A percentile compares a stretch with the other conserved stretches of the same genome.
Evolutionary conservation across 2,888 invertebrate genomes (phyloP).

Genomic region (Archaeoteleia sp.): DNA sequence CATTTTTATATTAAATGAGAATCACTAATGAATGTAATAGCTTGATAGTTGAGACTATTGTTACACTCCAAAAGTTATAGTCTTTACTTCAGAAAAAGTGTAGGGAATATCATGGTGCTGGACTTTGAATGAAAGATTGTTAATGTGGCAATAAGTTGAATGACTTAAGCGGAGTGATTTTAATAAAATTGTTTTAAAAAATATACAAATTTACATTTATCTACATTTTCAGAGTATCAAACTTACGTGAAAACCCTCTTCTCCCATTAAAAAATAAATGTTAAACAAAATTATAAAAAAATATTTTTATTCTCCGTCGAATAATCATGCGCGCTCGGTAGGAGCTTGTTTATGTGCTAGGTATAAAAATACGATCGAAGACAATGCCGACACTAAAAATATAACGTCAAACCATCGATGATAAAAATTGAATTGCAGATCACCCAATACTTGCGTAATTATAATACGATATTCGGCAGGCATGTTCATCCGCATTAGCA

Average conservation of each 20-base stretch:
- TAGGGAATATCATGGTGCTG: conserved; percentile 47
- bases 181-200: conserved; percentile 56
- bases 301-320: conserved; percentile 32
- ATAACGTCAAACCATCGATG: conserved; percentile 99
- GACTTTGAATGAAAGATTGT: conserved; percentile 46
- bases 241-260: no score
- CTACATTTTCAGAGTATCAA: background rate
- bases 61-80: conserved; percentile 50
- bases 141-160: conserved; percentile 50
- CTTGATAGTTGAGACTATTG: conserved; percentile 48
- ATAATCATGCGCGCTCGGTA: conserved; percentile 68
- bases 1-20: conserved; percentile 55
- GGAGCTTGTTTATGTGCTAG: conserved; percentile 93
- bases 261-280: no score
- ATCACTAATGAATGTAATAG: conserved; percentile 45
- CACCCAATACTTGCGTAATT: conserved; percentile 93
- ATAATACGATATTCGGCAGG: conserved; percentile 97
- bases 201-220: conserved; percentile 5
- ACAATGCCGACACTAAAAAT: conserved; percentile 96
- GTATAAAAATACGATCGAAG: conserved; percentile 96
- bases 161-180: conserved; percentile 51
- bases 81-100: conserved; percentile 44
- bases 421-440: conserved; percentile 98
- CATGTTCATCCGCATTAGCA: conserved; percentile 99
- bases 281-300: no score